Conservation (phyloP, 1,140 invertebrate species). For the Melitaea cinxia region DNA sequence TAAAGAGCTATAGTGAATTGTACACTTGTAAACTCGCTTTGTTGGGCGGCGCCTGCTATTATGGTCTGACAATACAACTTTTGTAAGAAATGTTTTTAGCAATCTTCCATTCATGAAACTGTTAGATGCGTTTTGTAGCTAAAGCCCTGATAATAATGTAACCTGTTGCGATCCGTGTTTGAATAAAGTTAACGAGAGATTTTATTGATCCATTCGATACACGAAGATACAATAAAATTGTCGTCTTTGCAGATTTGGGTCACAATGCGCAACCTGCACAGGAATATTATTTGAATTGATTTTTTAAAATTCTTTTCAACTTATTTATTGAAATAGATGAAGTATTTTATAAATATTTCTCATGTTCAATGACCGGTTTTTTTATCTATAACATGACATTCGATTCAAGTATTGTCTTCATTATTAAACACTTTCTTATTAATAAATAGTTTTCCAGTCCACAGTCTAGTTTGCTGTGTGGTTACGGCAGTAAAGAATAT, state of each 20-base stretch:
- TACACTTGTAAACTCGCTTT: conserved; percentile 79
- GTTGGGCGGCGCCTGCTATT: conserved; percentile 75
- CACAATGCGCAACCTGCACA: no score
- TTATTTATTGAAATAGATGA: no score
- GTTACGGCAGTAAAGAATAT: no score
- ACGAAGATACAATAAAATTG: background rate
- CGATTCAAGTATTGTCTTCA: no score
- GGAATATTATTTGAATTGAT: no score
- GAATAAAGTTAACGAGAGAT: conserved; percentile 49
- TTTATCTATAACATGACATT: no score
- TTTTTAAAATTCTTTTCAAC: no score
- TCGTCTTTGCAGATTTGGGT: conserved; percentile 5
- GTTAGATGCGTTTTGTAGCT: conserved; percentile 71
- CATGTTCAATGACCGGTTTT: no score
- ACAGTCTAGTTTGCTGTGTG: no score
- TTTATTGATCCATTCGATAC: conserved; percentile 7
- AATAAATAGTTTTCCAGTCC: no score
- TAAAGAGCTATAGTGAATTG: conserved; percentile 80
- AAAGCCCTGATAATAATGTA: conserved; percentile 67
- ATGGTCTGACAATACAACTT: conserved; percentile 78
- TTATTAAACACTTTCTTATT: no score
- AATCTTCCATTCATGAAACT: conserved; percentile 75
- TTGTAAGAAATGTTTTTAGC: conserved; percentile 80
- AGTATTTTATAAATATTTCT: no score
- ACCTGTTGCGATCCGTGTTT: conserved; percentile 66